phyloP scores from a whole-genome alignment of 2,797 vertebrate genomes.

The Onychomys torridus region DNA sequence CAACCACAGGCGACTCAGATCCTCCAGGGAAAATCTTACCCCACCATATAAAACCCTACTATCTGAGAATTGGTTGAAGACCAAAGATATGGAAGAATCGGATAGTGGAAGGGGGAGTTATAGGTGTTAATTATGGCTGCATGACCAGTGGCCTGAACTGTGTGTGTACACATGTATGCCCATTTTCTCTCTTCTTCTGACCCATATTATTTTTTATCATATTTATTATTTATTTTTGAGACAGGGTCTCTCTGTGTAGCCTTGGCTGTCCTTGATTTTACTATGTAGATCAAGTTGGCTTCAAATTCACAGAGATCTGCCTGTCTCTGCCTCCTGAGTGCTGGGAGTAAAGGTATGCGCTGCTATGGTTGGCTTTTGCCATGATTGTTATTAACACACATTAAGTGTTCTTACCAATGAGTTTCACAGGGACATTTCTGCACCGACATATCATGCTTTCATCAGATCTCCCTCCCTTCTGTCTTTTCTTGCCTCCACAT shows the following conservation, averaged over 20 bases:
- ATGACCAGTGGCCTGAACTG: neutral
- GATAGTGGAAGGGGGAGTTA: conserved; percentile 8
- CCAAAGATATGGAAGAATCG: neutral
- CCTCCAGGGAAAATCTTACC: neutral
- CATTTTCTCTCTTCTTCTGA: neutral
- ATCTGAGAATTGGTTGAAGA: neutral
- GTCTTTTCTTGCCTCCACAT: too few relatives aligned
- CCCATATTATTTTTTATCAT: neutral
- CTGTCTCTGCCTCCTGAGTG: neutral
- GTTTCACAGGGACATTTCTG: neutral
- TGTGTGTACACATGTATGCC: neutral
- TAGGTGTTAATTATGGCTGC: neutral
- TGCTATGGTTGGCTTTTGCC: neutral
- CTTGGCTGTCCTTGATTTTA: neutral
- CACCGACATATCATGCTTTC: neutral
- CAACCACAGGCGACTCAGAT: neutral
- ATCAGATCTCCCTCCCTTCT: neutral
- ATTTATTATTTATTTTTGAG: neutral
- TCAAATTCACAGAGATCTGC: neutral
- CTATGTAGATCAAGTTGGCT: neutral
- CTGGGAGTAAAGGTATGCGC: neutral
- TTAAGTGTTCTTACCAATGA: neutral
- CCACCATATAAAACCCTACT: neutral
- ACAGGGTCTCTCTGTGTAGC: neutral
- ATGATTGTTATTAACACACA: neutral